These are phyloP conservation scores for Phalera bucephala DNA, from an alignment of 2,888 invertebrate species.

Conservation along the genomic window DNA sequence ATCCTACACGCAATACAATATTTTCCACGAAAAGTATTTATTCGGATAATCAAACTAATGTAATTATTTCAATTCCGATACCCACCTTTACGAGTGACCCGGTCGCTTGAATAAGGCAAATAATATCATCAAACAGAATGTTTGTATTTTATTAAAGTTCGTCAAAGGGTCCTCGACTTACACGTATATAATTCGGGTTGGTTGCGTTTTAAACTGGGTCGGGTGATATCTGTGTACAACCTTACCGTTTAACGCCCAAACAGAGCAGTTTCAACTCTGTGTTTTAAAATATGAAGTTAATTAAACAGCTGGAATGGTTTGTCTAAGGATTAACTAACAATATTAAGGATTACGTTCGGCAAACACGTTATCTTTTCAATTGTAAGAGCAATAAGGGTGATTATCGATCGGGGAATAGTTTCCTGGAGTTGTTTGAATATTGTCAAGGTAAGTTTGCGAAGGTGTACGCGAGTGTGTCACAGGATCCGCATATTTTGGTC, in stretches of 20 bases:
- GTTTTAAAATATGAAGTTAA: conserved; percentile 1
- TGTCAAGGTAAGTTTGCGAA: conserved; percentile 20
- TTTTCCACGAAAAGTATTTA: no score
- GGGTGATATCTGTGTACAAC: conserved; percentile 30
- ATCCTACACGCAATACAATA: no score
- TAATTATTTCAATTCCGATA: no score
- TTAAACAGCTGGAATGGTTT: conserved; percentile 4
- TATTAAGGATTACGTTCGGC: conserved; percentile 2
- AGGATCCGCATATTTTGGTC: conserved; percentile 12
- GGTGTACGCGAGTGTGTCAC: conserved; percentile 28
- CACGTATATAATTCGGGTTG: conserved; percentile 33
- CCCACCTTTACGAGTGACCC: no score
- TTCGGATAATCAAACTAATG: no score
- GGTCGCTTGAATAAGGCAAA: conserved; percentile 32
- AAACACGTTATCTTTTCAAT: no score
- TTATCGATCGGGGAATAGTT: conserved; percentile 1
- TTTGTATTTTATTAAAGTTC: conserved; percentile 34
- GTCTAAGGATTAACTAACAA: conserved; percentile 12
- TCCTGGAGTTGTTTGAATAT: conserved; percentile 6
- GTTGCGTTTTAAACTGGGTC: conserved; percentile 41
- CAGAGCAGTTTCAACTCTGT: conserved; percentile 7
- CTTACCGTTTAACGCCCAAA: conserved; percentile 6
- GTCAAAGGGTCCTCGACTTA: conserved; percentile 34
- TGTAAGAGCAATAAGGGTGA: conserved; percentile 4
- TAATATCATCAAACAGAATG: conserved; percentile 37